Percentiles rank a stretch among this genome's conserved stretches.
Conservation (phyloP, 2,797 vertebrate genomes). For the Crocidura indochinensis region DNA sequence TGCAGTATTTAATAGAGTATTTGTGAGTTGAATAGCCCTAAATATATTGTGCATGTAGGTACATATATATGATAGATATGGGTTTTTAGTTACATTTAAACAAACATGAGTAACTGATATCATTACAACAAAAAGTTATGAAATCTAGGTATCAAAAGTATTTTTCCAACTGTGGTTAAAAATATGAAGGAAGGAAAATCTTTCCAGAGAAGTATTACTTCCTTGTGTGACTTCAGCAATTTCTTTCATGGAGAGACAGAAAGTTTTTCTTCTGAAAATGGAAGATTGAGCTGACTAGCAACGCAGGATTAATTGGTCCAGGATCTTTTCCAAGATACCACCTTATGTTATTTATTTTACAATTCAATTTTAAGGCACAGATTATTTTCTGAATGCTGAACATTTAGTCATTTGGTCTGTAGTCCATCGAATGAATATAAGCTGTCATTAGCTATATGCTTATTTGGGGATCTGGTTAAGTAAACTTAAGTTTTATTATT, state of each 20-base stretch:
- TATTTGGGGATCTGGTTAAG: too few species aligned
- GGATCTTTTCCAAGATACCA: too few species aligned
- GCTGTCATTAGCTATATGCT: too few species aligned
- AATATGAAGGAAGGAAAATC: background rate
- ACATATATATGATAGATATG: fast-evolving
- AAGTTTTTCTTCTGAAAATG: background rate
- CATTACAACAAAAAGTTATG: background rate
- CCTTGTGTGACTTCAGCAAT: background rate
- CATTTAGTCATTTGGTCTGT: too few species aligned
- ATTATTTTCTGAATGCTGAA: too few species aligned
- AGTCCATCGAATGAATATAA: too few species aligned
- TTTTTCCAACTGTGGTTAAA: slow-evolving; percentile 11
- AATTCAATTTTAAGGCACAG: too few species aligned
- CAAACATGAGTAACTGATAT: background rate
- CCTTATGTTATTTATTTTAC: too few species aligned
- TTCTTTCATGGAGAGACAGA: background rate
- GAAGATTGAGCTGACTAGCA: too few species aligned
- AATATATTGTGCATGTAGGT: background rate
- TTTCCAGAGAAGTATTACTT: background rate
- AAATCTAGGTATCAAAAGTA: background rate
- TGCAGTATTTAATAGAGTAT: background rate
- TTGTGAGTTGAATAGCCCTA: background rate
- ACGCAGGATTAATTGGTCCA: too few species aligned
- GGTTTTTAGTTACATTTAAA: background rate
- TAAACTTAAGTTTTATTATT: too few species aligned